Conservation (phyloP, 2,888 invertebrate species). For the Aphodius granarius region DNA sequence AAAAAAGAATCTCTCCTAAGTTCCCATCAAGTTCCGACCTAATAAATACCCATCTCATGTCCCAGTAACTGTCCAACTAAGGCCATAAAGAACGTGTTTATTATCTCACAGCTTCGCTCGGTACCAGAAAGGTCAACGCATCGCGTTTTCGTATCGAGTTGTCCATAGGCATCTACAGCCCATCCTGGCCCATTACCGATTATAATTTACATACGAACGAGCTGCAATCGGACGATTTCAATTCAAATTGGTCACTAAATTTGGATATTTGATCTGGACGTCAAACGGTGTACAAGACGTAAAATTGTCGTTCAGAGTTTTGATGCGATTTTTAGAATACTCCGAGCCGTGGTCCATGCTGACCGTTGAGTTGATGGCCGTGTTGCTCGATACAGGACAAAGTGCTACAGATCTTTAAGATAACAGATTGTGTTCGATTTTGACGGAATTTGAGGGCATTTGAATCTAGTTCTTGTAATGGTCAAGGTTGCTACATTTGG, state of each 20-base stretch:
- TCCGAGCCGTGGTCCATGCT: background rate
- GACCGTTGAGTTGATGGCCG: background rate
- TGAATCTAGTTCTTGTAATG: background rate
- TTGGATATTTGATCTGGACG: background rate
- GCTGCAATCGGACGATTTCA: background rate
- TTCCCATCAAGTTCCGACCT: background rate
- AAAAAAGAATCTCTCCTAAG: background rate
- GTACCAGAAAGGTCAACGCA: conserved; percentile 11
- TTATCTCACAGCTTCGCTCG: background rate
- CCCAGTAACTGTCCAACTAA: conserved; percentile 8
- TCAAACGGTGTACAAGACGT: background rate
- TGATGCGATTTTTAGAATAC: background rate
- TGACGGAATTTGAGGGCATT: background rate
- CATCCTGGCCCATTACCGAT: conserved; percentile 6
- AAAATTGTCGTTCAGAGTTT: background rate
- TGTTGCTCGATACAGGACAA: background rate
- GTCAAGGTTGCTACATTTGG: no score
- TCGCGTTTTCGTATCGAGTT: conserved; percentile 2
- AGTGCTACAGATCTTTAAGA: background rate
- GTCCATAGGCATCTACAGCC: background rate
- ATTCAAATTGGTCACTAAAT: background rate
- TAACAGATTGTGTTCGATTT: background rate
- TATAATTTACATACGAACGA: conserved; percentile 7
- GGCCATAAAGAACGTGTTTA: conserved; percentile 14
- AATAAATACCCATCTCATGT: conserved; percentile 14